Percentiles rank a stretch among this genome's conserved stretches.
These are phyloP conservation scores for Nymphalis polychloros DNA, from an alignment of 2,888 invertebrate species.

Conservation along the genomic window DNA sequence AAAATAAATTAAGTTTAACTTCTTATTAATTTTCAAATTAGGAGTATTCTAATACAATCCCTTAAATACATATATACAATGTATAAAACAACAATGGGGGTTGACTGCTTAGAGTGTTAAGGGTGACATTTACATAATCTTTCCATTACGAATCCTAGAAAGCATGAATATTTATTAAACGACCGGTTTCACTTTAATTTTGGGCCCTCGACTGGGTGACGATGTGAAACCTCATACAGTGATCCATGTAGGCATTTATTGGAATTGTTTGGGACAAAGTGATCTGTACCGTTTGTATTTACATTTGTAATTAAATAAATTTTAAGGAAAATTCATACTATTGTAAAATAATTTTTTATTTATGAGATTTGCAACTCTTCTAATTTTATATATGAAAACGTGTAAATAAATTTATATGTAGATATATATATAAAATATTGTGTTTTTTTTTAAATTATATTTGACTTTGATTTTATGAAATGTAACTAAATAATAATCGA, in stretches of 20 bases:
- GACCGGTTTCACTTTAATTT: slow-evolving; percentile 39
- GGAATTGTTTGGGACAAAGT: no score
- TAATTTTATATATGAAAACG: no score
- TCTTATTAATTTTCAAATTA: background rate
- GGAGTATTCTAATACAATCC: background rate
- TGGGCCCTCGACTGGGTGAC: slow-evolving; percentile 34
- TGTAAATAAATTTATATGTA: no score
- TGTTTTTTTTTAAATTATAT: no score
- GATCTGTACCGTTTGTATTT: no score
- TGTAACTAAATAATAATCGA: no score
- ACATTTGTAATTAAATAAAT: no score
- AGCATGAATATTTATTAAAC: slow-evolving; percentile 44
- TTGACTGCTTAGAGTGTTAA: slow-evolving; percentile 30
- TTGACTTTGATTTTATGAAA: no score
- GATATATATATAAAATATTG: no score
- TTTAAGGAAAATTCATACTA: no score
- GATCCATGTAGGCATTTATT: background rate
- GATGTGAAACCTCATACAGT: slow-evolving; percentile 14
- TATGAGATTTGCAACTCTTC: no score
- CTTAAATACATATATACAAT: slow-evolving; percentile 2
- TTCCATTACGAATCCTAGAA: slow-evolving; percentile 39
- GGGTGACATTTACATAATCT: slow-evolving; percentile 40
- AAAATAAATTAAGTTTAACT: background rate
- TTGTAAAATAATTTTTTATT: no score
- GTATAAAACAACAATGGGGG: slow-evolving; percentile 21